A percentile compares a stretch with the other conserved stretches of the same genome.
Evolutionary conservation across 2,797 vertebrate species (phyloP).

Genomic region (Dendrocincla tyrannina): DNA sequence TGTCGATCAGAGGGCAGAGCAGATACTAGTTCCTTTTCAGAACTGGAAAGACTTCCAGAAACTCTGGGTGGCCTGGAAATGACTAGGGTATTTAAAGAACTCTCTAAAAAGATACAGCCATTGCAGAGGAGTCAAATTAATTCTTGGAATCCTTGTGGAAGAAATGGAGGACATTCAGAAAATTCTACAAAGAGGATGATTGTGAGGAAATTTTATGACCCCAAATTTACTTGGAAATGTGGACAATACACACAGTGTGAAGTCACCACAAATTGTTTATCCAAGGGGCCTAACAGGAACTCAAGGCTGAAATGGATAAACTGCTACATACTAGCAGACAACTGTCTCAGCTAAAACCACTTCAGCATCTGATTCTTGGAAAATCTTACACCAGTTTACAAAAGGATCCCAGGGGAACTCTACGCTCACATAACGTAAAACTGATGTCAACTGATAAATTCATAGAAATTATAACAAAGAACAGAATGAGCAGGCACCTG

Average conservation of each 20-base stretch:
- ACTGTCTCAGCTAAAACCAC: background rate
- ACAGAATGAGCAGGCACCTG: background rate
- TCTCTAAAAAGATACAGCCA: background rate
- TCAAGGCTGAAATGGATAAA: background rate
- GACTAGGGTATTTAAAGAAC: background rate
- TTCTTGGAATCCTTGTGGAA: conserved; percentile 15
- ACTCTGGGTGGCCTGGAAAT: background rate
- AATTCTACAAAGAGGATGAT: conserved; percentile 32
- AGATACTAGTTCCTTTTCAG: background rate
- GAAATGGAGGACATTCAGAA: background rate
- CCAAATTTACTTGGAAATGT: conserved; percentile 3
- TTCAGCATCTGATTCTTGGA: background rate
- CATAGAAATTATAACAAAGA: background rate
- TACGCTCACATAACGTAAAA: background rate
- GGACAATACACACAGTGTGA: conserved; percentile 16
- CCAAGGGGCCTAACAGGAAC: conserved; percentile 14
- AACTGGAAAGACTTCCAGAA: background rate
- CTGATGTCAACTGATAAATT: background rate
- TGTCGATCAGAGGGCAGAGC: background rate
- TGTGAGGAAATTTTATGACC: conserved; percentile 25
- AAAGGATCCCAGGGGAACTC: background rate
- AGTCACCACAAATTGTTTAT: conserved; percentile 49
- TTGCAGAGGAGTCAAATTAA: background rate
- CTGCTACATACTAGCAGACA: background rate
- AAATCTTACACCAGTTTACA: conserved; percentile 12